Percentiles rank a stretch among this genome's conserved stretches.
phyloP scores from a whole-genome alignment of 2,113 vertebrate genomes.

The Psammodynastes pulverulentus region DNA sequence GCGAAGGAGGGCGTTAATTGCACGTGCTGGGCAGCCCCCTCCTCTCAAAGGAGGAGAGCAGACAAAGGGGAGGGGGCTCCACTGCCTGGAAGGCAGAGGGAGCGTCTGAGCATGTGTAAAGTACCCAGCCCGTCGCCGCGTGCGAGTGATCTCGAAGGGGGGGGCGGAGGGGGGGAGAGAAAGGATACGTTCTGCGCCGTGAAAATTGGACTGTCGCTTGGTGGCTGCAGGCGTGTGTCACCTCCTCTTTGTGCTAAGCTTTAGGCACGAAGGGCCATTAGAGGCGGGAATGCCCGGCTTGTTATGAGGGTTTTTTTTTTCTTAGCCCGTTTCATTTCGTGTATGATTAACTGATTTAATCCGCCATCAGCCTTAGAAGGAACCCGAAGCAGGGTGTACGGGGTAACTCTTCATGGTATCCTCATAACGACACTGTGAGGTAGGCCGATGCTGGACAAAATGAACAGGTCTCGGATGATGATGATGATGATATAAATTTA shows the following conservation, averaged over 20 bases:
- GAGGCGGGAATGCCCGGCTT: background rate
- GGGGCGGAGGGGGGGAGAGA: background rate
- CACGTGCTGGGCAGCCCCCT: background rate
- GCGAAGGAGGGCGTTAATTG: background rate
- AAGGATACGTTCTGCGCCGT: background rate
- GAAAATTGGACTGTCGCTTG: background rate
- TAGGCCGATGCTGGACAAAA: background rate
- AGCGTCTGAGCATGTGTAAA: slow-evolving; percentile 10
- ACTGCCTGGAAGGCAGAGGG: background rate
- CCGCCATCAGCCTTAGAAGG: background rate
- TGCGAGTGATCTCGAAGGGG: background rate
- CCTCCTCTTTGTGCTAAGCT: background rate
- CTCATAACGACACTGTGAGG: background rate
- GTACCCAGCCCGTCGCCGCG: background rate
- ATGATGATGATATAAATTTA: background rate
- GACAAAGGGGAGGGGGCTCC: background rate
- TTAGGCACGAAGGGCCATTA: too few species aligned
- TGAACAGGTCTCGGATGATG: background rate
- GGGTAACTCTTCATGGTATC: background rate
- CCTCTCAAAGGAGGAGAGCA: background rate
- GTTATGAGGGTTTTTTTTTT: background rate
- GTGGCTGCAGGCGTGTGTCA: background rate
- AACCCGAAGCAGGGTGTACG: background rate
- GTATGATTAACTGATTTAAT: background rate
- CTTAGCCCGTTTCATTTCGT: background rate